Evolutionary conservation across 1,140 invertebrate species (phyloP).

Genomic region (Maconellicoccus hirsutus): DNA sequence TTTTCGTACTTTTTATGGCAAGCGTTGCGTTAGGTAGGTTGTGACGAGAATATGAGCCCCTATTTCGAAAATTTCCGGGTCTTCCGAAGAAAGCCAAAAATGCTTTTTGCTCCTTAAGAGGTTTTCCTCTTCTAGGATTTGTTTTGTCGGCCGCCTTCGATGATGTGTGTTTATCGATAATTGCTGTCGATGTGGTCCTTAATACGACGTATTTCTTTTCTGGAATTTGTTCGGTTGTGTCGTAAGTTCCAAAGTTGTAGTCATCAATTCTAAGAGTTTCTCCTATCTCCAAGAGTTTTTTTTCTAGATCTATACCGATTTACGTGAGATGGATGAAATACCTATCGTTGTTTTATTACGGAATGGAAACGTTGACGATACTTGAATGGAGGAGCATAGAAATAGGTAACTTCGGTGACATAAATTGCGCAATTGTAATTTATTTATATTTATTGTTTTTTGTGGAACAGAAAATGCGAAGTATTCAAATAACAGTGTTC

Average conservation of each 20-base stretch:
- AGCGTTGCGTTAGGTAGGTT: constrained; percentile 39
- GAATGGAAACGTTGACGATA: background rate
- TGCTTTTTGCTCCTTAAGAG: too few relatives aligned
- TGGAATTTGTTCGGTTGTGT: background rate
- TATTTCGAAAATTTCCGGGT: too few relatives aligned
- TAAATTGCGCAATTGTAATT: too few relatives aligned
- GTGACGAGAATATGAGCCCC: too few relatives aligned
- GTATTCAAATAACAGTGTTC: background rate
- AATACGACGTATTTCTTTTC: background rate
- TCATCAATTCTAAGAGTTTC: background rate
- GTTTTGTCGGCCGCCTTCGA: constrained; percentile 51
- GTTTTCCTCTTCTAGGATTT: constrained; percentile 44
- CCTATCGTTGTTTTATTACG: background rate
- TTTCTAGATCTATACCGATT: background rate
- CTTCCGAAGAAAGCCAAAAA: too few relatives aligned
- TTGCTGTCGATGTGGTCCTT: background rate
- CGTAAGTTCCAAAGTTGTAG: too few relatives aligned
- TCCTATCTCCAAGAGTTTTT: background rate
- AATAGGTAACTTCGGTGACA: too few relatives aligned
- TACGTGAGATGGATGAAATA: background rate
- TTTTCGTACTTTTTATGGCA: constrained; percentile 36
- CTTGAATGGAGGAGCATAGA: background rate
- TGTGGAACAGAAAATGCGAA: background rate
- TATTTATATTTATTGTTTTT: background rate
- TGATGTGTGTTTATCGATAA: background rate